A percentile compares a stretch with the other conserved stretches of the same genome.
These are phyloP conservation scores for Drosophila dives DNA, from an alignment of 2,888 invertebrate genomes.

Conservation along the genomic window DNA sequence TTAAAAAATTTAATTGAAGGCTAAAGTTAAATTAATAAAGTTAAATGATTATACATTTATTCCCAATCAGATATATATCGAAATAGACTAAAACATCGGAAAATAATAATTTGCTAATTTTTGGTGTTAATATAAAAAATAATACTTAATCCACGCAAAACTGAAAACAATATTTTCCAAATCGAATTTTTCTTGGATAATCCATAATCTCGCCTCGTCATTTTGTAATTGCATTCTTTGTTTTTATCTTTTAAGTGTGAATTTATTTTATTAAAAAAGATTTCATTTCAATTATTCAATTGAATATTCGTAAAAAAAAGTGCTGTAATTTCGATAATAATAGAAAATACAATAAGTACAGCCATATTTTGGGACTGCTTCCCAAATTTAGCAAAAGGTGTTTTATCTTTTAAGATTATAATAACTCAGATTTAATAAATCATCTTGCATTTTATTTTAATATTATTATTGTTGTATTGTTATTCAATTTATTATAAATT, in stretches of 20 bases:
- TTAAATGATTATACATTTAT: background rate
- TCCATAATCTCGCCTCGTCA: accelerated
- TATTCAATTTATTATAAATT: background rate
- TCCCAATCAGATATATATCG: background rate
- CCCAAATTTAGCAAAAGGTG: background rate
- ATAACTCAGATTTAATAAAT: background rate
- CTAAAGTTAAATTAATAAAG: background rate
- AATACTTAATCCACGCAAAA: background rate
- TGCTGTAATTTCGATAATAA: background rate
- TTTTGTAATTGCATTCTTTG: background rate
- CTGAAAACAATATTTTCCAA: background rate
- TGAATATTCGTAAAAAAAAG: too few species aligned
- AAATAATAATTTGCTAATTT: background rate
- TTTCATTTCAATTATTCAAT: background rate
- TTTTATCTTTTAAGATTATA: background rate
- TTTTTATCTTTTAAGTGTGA: background rate
- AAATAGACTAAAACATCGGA: background rate
- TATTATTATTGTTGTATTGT: background rate
- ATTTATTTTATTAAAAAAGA: background rate
- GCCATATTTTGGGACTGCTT: background rate
- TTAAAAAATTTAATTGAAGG: background rate
- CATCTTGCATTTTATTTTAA: background rate
- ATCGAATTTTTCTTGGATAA: background rate
- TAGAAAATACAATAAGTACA: background rate
- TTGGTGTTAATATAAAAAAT: background rate